phyloP scores from a whole-genome alignment of 1,140 invertebrate species.

The Marisa cornuarietis region DNA sequence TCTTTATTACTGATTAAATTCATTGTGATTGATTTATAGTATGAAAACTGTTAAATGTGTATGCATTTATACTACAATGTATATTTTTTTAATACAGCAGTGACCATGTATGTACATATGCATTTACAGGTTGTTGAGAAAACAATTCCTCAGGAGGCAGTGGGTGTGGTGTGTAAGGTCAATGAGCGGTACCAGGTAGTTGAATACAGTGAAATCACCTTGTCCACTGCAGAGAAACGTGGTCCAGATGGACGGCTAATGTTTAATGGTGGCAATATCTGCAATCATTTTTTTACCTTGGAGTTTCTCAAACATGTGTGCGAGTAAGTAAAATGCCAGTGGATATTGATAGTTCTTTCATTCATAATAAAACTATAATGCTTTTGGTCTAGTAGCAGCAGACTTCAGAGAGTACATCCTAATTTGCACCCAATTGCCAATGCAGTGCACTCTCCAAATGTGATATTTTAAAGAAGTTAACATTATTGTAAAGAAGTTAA shows the following conservation, averaged over 20 bases:
- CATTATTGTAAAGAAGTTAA: no score
- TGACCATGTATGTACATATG: conserved; percentile 6
- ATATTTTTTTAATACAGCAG: background rate
- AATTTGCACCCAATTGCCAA: no score
- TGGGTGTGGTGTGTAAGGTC: conserved; percentile 93
- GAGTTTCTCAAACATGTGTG: conserved; percentile 79
- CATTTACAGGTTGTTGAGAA: conserved; percentile 86
- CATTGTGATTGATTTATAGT: background rate
- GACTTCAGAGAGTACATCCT: no score
- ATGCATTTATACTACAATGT: background rate
- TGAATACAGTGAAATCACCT: conserved; percentile 96
- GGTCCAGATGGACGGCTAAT: conserved; percentile 82
- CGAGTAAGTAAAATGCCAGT: conserved; percentile 58
- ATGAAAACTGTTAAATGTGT: background rate
- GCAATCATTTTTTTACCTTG: conserved; percentile 96
- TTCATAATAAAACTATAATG: no score
- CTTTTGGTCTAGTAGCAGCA: no score
- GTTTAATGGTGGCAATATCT: conserved; percentile 96
- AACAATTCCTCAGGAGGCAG: conserved; percentile 86
- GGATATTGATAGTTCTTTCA: no score
- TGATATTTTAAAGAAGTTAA: no score
- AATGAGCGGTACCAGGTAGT: conserved; percentile 88
- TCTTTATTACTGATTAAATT: no score
- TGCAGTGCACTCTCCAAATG: no score
- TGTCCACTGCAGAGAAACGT: conserved; percentile 83